A percentile compares a stretch with the other conserved stretches of the same genome.
These are phyloP conservation scores for Rhynchomys soricoides DNA, from an alignment of 2,113 vertebrate species.

Conservation along the genomic window DNA sequence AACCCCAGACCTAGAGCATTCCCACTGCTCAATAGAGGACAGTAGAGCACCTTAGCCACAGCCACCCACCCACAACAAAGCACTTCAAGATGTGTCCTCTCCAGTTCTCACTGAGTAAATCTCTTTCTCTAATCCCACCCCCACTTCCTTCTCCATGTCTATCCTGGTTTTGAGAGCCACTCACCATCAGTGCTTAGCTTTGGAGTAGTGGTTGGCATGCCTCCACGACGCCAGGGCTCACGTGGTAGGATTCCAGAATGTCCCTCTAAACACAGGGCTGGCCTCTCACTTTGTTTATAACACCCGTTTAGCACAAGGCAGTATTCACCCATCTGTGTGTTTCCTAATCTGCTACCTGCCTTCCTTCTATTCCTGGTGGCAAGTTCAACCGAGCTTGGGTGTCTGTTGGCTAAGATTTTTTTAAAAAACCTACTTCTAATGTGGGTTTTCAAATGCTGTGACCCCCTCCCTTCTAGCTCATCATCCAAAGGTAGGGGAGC, in stretches of 20 bases:
- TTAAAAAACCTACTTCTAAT: too few species aligned
- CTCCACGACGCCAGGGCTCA: background rate
- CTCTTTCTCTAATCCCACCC: background rate
- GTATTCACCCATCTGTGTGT: background rate
- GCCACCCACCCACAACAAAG: background rate
- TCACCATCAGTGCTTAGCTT: background rate
- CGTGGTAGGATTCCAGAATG: too few species aligned
- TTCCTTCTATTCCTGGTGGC: rapidly evolving
- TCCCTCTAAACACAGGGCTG: background rate
- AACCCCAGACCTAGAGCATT: background rate
- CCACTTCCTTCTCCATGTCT: background rate
- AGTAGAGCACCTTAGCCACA: too few species aligned
- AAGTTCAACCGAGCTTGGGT: background rate
- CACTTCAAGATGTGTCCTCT: background rate
- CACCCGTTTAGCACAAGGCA: background rate
- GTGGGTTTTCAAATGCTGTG: too few species aligned
- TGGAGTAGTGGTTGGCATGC: rapidly evolving
- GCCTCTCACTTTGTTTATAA: background rate
- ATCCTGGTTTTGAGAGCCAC: background rate
- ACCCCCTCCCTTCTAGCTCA: too few species aligned
- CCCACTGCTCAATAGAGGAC: rapidly evolving
- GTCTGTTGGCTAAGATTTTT: background rate
- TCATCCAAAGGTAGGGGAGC: too few species aligned
- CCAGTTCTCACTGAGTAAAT: background rate
- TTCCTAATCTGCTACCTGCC: background rate